Evolutionary conservation across 2,113 vertebrate genomes (phyloP), one percentile per base, ranked within the genome.

Genomic region (Euleptes europaea): DNA sequence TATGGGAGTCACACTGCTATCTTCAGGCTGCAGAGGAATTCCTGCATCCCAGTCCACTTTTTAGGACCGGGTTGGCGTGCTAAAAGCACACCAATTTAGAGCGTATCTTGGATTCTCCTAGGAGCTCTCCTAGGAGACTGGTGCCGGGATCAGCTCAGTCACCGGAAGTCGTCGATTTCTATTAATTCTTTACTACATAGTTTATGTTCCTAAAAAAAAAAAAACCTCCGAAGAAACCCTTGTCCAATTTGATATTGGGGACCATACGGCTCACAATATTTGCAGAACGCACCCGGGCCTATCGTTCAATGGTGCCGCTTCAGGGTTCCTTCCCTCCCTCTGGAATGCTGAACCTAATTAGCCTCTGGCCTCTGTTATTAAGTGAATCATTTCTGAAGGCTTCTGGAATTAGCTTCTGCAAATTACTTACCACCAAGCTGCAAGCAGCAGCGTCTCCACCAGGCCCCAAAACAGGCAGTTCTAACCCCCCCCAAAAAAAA

Each of bases 311-410:
- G 23, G 70, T 66, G 57, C 9, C 11, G 19, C 54, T 42, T 47
- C 31, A 8, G 19, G 35, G 31, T 44, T 83, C 71, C n/a, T 75
- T 83, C n/a, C 60, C 13, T 66, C 57, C 42, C 60, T 83, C 57
- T 66, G 57, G 40, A 80, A 73, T 31, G 67, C 47, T 73, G 54
- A 74, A 63, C 54, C 54, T 83, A 72, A 85, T 79, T 85, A 80
- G 42, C n/a, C 42, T 49, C n/a, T 63, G 51, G 54, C 35, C 76
- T 73, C 23, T 72, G 76, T 47, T 84, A 84, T 85, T 85, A 79
- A 85, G 42, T 79, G 77, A 79, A n/a, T 85, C 69, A 79, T 73
- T 72, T 85, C 76, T 73, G 47, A 79, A 80, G 44, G n/a, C 77
- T 85, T 85, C 57, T 47, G 67, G n/a, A 85, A 85, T 80, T 72